phyloP scores from a whole-genome alignment of 1,140 invertebrate genomes.

The Drosophila suzukii region DNA sequence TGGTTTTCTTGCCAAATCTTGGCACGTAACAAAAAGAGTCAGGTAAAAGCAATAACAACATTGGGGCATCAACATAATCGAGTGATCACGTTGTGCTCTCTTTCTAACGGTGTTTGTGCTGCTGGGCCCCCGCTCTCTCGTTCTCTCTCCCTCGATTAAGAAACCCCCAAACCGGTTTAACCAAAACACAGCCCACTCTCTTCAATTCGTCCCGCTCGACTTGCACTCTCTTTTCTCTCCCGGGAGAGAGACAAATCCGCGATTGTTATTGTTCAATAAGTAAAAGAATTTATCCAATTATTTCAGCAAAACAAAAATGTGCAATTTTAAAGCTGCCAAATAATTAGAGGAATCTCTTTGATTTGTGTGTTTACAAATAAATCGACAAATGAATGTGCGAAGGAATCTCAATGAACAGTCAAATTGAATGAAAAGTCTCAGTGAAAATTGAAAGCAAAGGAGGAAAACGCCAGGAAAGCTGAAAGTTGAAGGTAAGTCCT shows the following conservation, averaged over 20 bases:
- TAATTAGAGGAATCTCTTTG: slow-evolving; percentile 28
- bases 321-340: slow-evolving; percentile 45
- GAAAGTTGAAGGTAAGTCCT: slow-evolving; percentile 29
- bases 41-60: slow-evolving; percentile 23
- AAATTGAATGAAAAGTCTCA: slow-evolving; percentile 29
- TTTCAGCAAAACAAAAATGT: slow-evolving; percentile 46
- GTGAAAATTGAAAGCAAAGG: slow-evolving; percentile 6
- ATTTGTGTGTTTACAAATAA: slow-evolving; percentile 30
- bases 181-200: background rate
- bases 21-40: slow-evolving; percentile 70
- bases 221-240: slow-evolving; percentile 25
- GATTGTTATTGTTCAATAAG: slow-evolving; percentile 28
- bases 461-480: slow-evolving; percentile 17
- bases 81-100: slow-evolving; percentile 36
- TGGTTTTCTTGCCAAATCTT: slow-evolving; percentile 63
- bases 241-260: slow-evolving; percentile 5
- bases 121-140: slow-evolving; percentile 10
- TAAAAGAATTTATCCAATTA: slow-evolving; percentile 36
- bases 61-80: slow-evolving; percentile 65
- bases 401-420: slow-evolving; percentile 31
- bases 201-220: slow-evolving; percentile 38
- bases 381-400: slow-evolving; percentile 20
- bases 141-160: slow-evolving; percentile 46
- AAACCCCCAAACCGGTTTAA: slow-evolving; percentile 65
- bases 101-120: slow-evolving; percentile 71